Evolutionary conservation across 2,888 invertebrate genomes (phyloP).

Genomic region (Neoitamus cyanurus): DNA sequence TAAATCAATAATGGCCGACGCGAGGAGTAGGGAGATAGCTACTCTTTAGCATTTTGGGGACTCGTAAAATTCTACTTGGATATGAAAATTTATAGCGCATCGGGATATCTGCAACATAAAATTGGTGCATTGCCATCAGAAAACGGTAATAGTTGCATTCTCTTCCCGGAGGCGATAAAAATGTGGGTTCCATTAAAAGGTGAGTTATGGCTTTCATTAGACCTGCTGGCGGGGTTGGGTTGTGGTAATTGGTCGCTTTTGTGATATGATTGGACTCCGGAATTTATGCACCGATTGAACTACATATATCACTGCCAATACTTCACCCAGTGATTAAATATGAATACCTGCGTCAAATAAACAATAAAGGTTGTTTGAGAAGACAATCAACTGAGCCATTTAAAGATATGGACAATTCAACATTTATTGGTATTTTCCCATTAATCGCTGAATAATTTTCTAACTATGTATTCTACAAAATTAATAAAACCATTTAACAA

Average conservation of each 20-base stretch:
- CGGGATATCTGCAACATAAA: background rate
- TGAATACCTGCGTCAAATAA: no score
- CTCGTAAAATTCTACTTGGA: background rate
- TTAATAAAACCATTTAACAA: no score
- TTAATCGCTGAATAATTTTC: no score
- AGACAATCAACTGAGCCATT: no score
- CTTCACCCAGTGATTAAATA: no score
- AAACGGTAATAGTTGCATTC: background rate
- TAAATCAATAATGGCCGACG: background rate
- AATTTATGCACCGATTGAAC: no score
- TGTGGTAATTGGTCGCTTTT: background rate
- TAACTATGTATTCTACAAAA: no score
- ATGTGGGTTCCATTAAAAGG: background rate
- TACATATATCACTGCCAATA: no score
- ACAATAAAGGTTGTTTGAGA: no score
- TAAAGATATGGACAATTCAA: no score
- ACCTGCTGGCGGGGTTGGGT: background rate
- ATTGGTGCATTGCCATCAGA: background rate
- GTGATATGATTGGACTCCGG: background rate
- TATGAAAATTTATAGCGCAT: background rate
- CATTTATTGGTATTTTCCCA: no score
- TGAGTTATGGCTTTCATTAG: background rate
- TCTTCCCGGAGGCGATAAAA: background rate
- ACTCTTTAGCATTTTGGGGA: background rate
- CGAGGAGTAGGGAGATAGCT: background rate